These are phyloP conservation scores for Corythornis vintsioides DNA, from an alignment of 2,113 vertebrate species.

Conservation along the genomic window DNA sequence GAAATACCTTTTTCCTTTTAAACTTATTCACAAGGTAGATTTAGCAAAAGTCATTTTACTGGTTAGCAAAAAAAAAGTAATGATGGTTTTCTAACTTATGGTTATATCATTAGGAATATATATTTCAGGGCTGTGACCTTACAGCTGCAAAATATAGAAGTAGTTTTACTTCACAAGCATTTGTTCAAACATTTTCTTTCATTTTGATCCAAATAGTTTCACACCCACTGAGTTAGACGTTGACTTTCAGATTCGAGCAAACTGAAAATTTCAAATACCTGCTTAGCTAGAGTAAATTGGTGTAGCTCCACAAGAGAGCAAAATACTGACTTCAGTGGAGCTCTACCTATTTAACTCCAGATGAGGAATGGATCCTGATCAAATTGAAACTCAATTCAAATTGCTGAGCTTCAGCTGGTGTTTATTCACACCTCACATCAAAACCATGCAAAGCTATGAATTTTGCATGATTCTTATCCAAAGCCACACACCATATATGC, in stretches of 20 bases:
- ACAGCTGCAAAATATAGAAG: conserved; percentile 62
- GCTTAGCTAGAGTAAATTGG: conserved; percentile 40
- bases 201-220: conserved; percentile 72
- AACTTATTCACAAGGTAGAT: not conserved
- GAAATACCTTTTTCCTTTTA: not conserved
- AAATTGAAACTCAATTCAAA: conserved; percentile 62
- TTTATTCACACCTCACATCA: conserved; percentile 66
- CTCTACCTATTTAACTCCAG: conserved; percentile 43
- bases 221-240: conserved; percentile 58
- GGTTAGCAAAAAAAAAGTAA: not conserved
- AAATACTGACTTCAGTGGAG: conserved; percentile 25
- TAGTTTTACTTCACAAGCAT: conserved; percentile 58
- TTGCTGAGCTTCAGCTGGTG: conserved; percentile 57
- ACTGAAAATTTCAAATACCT: conserved; percentile 56
- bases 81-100: conserved; percentile 30
- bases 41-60: not conserved
- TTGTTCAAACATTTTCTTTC: conserved; percentile 71
- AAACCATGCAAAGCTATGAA: conserved; percentile 59
- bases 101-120: conserved; percentile 42
- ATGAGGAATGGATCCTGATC: conserved; percentile 36
- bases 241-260: conserved; percentile 33
- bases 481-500: conserved; percentile 58
- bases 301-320: not conserved
- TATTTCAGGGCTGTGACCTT: conserved; percentile 15
- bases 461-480: conserved; percentile 50